A percentile compares a stretch with the other conserved stretches of the same genome.
These are phyloP conservation scores for Euclidia mi DNA, from an alignment of 2,888 invertebrate genomes.

Conservation along the genomic window DNA sequence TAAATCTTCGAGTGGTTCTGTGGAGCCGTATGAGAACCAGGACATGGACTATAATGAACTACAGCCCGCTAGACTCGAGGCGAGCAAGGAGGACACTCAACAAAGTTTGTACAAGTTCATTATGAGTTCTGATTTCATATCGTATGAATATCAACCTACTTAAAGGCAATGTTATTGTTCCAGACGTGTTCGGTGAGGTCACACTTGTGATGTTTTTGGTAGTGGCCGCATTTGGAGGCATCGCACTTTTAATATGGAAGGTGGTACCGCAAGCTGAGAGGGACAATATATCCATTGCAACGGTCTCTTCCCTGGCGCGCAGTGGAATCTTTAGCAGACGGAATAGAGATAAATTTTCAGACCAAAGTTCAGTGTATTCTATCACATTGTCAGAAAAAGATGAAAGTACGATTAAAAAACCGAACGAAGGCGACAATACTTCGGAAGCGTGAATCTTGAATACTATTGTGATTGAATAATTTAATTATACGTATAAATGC, in stretches of 20 bases:
- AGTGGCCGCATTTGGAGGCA: conserved; percentile 89
- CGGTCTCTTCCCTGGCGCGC: conserved; percentile 80
- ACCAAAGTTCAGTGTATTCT: conserved; percentile 85
- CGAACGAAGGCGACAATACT: conserved; percentile 82
- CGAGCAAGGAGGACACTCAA: conserved; percentile 75
- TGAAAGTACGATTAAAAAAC: conserved; percentile 75
- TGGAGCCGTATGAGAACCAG: conserved; percentile 81
- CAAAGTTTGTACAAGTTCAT: conserved; percentile 69
- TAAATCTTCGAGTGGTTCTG: conserved; percentile 78
- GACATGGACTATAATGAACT: conserved; percentile 85
- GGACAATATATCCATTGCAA: conserved; percentile 86
- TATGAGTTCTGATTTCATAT: background rate
- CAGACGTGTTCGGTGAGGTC: conserved; percentile 86
- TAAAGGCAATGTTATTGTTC: conserved; percentile 52
- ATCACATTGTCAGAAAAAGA: conserved; percentile 86
- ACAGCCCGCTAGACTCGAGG: conserved; percentile 84
- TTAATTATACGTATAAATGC: conserved; percentile 53
- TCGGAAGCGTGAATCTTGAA: conserved; percentile 80
- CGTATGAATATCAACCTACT: conserved; percentile 10
- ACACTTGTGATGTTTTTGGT: conserved; percentile 89
- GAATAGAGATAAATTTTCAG: conserved; percentile 83
- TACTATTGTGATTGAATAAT: conserved; percentile 39
- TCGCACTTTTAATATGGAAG: conserved; percentile 89
- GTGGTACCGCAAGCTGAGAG: conserved; percentile 87
- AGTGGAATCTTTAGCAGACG: conserved; percentile 79